These are phyloP conservation scores for Maniola jurtina DNA, from an alignment of 1,140 invertebrate genomes.

Conservation along the genomic window DNA sequence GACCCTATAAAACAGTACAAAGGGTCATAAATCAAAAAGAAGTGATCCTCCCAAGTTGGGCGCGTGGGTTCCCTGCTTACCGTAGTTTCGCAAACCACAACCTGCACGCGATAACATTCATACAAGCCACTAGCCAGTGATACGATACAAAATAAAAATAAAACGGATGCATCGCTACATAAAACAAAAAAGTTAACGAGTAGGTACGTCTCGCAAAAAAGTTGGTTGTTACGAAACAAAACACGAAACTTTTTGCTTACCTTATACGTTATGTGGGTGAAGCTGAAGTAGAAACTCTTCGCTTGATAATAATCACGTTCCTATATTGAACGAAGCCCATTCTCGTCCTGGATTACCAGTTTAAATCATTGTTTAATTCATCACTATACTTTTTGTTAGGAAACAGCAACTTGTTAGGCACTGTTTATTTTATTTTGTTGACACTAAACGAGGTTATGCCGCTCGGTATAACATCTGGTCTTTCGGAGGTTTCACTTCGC, in stretches of 20 bases:
- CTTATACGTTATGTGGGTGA: conserved; percentile 75
- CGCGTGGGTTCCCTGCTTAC: no score
- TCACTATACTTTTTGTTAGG: conserved; percentile 60
- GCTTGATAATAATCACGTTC: conserved; percentile 58
- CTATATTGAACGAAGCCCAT: conserved; percentile 56
- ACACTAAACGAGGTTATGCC: conserved; percentile 67
- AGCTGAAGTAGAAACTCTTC: conserved; percentile 59
- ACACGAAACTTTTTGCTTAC: conserved; percentile 75
- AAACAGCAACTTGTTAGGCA: conserved; percentile 62
- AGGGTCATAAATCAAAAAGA: no score
- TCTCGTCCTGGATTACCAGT: conserved; percentile 65
- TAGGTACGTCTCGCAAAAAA: conserved; percentile 41
- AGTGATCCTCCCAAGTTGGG: no score
- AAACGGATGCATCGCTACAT: background rate
- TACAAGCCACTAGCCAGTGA: no score
- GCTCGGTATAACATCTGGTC: conserved; percentile 59
- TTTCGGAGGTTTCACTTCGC: conserved; percentile 60
- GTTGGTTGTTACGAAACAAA: conserved; percentile 67
- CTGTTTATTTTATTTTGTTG: conserved; percentile 73
- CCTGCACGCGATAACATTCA: no score
- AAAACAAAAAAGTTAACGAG: no score
- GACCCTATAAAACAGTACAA: no score
- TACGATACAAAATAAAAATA: no score
- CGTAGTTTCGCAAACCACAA: no score
- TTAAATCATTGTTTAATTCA: conserved; percentile 70